These are phyloP conservation scores for Masticophis lateralis DNA, from an alignment of 2,797 vertebrate genomes.

Conservation along the genomic window DNA sequence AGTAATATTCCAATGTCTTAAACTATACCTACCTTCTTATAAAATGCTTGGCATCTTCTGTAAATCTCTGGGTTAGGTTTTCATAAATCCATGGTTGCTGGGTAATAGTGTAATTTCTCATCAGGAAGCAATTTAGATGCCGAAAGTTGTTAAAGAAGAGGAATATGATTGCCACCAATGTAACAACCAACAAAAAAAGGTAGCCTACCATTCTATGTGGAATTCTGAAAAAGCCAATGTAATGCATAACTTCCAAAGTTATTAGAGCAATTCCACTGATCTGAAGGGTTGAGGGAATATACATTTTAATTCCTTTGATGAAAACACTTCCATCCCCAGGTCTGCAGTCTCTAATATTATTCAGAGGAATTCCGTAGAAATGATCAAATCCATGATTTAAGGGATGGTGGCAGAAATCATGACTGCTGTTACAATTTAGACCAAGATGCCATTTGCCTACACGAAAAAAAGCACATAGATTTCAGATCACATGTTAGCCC, in stretches of 20 bases:
- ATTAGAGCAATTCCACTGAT: conserved; percentile 38
- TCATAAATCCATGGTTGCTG: conserved; percentile 81
- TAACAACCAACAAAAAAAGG: conserved; percentile 15
- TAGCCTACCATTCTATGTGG: conserved; percentile 36
- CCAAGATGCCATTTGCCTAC: conserved; percentile 93
- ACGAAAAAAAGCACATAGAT: conserved; percentile 29
- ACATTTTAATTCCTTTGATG: conserved; percentile 9
- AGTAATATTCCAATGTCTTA: background rate
- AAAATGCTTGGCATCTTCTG: conserved; percentile 76
- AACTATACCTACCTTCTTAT: conserved; percentile 73
- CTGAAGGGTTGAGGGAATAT: conserved; percentile 46
- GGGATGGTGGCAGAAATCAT: conserved; percentile 90
- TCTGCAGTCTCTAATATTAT: conserved; percentile 86
- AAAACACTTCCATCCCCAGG: conserved; percentile 79
- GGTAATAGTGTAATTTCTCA: conserved; percentile 73
- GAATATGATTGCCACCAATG: background rate
- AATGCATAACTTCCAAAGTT: conserved; percentile 58
- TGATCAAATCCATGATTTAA: conserved; percentile 82
- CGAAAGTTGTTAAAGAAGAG: conserved; percentile 71
- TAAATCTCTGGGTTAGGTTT: conserved; percentile 83
- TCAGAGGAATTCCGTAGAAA: conserved; percentile 84
- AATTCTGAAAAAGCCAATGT: conserved; percentile 54
- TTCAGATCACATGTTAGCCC: conserved; percentile 27
- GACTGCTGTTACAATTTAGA: conserved; percentile 75
- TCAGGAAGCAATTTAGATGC: conserved; percentile 85